Conservation (phyloP, 2,113 vertebrate genomes). For the Cheirogaleus medius region DNA sequence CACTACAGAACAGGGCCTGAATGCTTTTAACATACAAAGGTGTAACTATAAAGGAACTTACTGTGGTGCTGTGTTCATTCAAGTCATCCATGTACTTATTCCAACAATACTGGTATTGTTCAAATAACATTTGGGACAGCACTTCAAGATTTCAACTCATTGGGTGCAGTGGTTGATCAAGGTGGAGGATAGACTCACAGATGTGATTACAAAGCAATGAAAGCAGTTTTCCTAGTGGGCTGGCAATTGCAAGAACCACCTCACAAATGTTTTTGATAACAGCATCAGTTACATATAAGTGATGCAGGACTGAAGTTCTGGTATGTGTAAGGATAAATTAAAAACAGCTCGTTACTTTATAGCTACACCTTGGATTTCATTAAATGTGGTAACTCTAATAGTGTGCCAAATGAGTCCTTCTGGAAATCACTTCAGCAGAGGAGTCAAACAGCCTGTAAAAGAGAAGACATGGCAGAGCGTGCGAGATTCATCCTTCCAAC, state of each 20-base stretch:
- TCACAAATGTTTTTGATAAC: background rate
- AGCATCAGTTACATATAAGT: conserved; percentile 36
- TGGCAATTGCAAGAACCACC: background rate
- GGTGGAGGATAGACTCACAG: background rate
- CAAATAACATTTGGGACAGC: background rate
- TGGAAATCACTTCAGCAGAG: conserved; percentile 56
- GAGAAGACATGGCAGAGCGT: conserved; percentile 62
- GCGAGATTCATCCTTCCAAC: conserved; percentile 29
- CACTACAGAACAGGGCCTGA: conserved; percentile 45
- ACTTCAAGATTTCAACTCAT: background rate
- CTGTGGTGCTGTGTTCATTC: background rate
- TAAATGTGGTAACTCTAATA: conserved; percentile 30
- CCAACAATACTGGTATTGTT: background rate
- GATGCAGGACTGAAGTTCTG: conserved; percentile 5
- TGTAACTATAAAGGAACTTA: conserved; percentile 66
- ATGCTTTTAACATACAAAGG: conserved; percentile 27
- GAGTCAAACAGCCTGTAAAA: conserved; percentile 59
- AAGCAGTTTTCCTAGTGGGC: background rate
- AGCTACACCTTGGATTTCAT: conserved; percentile 68
- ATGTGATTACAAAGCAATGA: background rate
- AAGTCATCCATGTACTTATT: background rate
- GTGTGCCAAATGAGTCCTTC: conserved; percentile 60
- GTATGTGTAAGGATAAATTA: background rate
- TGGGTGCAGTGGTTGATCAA: background rate
- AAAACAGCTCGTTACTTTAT: conserved; percentile 63